These are phyloP conservation scores for Sciaenops ocellatus DNA, from an alignment of 2,797 vertebrate genomes.

Conservation along the genomic window DNA sequence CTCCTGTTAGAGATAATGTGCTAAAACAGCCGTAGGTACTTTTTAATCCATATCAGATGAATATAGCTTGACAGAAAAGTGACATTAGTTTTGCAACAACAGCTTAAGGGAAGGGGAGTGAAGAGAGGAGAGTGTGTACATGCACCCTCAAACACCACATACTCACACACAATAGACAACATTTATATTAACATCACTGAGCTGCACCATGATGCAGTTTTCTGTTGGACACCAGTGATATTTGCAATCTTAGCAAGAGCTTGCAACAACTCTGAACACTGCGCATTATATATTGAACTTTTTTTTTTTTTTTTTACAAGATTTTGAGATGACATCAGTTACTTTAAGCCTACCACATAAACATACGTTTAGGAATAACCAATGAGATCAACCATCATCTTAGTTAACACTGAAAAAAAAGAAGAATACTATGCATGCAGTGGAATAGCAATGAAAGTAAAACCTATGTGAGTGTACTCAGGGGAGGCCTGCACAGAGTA, in stretches of 20 bases:
- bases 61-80: slow-evolving; percentile 67
- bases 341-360: neutral
- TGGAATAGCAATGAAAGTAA: slow-evolving; percentile 49
- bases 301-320: neutral
- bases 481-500: slow-evolving; percentile 66
- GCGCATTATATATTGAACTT: neutral
- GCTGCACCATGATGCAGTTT: slow-evolving; percentile 2
- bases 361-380: slow-evolving; percentile 6
- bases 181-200: slow-evolving; percentile 25
- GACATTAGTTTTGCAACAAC: slow-evolving; percentile 65
- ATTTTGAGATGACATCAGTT: slow-evolving; percentile 12
- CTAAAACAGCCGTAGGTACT: slow-evolving; percentile 41
- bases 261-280: neutral
- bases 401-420: slow-evolving; percentile 37
- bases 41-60: slow-evolving; percentile 58
- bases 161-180: slow-evolving; percentile 16
- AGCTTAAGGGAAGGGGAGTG: slow-evolving; percentile 59
- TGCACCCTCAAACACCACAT: slow-evolving; percentile 5
- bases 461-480: slow-evolving; percentile 60
- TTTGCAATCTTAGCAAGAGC: slow-evolving; percentile 24
- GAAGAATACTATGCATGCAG: slow-evolving; percentile 59
- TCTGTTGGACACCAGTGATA: slow-evolving; percentile 12
- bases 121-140: slow-evolving; percentile 32
- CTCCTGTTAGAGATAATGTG: slow-evolving; percentile 37
- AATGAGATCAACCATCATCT: slow-evolving; percentile 12